Percentiles rank a stretch among this genome's conserved stretches.
These are phyloP conservation scores for Coenonympha glycerion DNA, from an alignment of 2,888 invertebrate genomes.

Conservation along the genomic window DNA sequence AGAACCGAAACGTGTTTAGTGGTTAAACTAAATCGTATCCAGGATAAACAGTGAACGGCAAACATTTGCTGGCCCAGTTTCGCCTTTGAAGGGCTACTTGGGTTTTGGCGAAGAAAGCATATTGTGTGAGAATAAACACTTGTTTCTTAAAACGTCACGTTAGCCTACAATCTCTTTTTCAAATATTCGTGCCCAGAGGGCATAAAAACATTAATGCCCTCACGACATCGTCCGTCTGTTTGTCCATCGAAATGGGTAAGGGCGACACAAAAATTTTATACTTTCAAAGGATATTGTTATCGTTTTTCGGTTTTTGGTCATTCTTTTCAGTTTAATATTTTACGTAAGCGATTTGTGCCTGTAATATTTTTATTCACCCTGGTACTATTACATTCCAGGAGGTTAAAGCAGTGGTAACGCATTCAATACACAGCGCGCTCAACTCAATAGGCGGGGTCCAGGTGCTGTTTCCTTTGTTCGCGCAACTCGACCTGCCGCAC, in stretches of 20 bases:
- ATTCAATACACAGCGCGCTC: constrained; percentile 98
- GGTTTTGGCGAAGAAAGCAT: constrained; percentile 5
- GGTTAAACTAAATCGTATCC: constrained; percentile 7
- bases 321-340: no score
- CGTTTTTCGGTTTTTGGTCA: no score
- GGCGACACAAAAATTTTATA: no score
- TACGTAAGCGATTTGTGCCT: no score
- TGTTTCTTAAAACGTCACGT: background rate
- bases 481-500: constrained; percentile 96
- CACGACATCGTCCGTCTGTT: background rate
- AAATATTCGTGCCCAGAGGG: no score
- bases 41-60: constrained; percentile 5
- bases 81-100: constrained; percentile 4
- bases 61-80: constrained; percentile 11
- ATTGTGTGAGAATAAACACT: background rate
- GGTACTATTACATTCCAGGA: constrained; percentile 78
- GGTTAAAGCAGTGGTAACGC: constrained; percentile 99
- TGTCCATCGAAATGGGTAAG: no score
- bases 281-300: no score
- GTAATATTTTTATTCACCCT: background rate
- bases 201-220: background rate
- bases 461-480: constrained; percentile 97
- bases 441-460: constrained; percentile 99
- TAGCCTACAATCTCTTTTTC: background rate
- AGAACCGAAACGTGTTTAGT: constrained; percentile 12